Evolutionary conservation across 2,888 invertebrate species (phyloP).

Genomic region (Drosophila peninsularis): DNA sequence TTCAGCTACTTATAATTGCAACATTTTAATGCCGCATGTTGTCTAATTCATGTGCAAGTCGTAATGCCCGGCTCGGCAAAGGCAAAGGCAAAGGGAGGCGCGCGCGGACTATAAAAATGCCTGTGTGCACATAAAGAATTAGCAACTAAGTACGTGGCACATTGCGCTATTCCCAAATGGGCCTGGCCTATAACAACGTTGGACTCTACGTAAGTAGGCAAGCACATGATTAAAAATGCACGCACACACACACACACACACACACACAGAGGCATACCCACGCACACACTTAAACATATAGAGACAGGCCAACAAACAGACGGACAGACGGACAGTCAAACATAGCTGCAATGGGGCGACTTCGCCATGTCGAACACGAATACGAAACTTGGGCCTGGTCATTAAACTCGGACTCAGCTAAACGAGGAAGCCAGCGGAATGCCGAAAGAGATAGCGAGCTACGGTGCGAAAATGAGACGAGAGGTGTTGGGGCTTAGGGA

Average conservation of each 20-base stretch:
- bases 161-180: conserved; percentile 70
- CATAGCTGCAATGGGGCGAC: conserved; percentile 40
- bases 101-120: conserved; percentile 50
- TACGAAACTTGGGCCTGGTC: conserved; percentile 52
- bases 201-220: conserved; percentile 67
- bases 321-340: conserved; percentile 10
- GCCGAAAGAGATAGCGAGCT: conserved; percentile 4
- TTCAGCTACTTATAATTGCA: conserved; percentile 2
- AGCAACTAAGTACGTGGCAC: conserved; percentile 75
- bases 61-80: conserved; percentile 1
- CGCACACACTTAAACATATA: conserved; percentile 24
- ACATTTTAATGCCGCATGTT: conserved; percentile 17
- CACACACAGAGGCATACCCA: conserved; percentile 35
- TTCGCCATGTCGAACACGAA: conserved; percentile 35
- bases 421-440: conserved; percentile 44
- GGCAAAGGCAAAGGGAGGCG: no score
- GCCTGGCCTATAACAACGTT: conserved; percentile 62
- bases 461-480: neutral
- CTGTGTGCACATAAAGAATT: conserved; percentile 76
- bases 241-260: conserved; percentile 33
- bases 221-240: conserved; percentile 77
- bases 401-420: conserved; percentile 49
- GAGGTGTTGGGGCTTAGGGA: conserved; percentile 7
- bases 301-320: conserved; percentile 9
- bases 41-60: conserved; percentile 25